phyloP scores from a whole-genome alignment of 2,113 vertebrate species.

The Kryptolebias marmoratus region DNA sequence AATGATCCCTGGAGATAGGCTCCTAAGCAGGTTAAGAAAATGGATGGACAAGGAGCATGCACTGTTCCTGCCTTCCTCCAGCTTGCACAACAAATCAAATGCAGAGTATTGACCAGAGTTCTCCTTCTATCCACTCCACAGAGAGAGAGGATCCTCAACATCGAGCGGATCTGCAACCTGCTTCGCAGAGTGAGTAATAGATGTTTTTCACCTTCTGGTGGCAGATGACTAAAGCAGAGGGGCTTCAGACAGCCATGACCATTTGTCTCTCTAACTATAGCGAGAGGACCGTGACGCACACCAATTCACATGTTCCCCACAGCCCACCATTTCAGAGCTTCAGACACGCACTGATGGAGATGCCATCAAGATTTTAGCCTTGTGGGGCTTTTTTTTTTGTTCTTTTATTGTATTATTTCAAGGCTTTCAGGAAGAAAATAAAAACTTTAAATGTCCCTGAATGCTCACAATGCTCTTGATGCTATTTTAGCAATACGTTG shows the following conservation, averaged over 20 bases:
- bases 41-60: not conserved
- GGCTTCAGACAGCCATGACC: constrained; percentile 40
- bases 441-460: not conserved
- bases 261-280: constrained; percentile 51
- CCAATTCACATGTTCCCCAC: constrained; percentile 44
- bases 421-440: constrained; percentile 4
- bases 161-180: constrained; percentile 93
- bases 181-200: constrained; percentile 87
- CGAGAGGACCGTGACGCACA: constrained; percentile 48
- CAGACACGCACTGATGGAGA: constrained; percentile 8
- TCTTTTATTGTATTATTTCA: not conserved
- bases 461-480: constrained; percentile 1
- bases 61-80: not conserved
- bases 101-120: constrained; percentile 16
- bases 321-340: constrained; percentile 5
- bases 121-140: constrained; percentile 67
- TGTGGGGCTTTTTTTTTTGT: not conserved
- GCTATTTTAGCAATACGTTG: constrained; percentile 21
- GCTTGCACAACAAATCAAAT: not conserved
- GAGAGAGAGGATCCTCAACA: constrained; percentile 93
- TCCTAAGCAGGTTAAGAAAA: not conserved
- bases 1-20: too few species aligned
- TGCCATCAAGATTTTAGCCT: not conserved
- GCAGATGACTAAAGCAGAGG: constrained; percentile 42
- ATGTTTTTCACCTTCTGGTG: constrained; percentile 45